phyloP scores from a whole-genome alignment of 2,797 vertebrate species.

The Notamacropus eugenii region DNA sequence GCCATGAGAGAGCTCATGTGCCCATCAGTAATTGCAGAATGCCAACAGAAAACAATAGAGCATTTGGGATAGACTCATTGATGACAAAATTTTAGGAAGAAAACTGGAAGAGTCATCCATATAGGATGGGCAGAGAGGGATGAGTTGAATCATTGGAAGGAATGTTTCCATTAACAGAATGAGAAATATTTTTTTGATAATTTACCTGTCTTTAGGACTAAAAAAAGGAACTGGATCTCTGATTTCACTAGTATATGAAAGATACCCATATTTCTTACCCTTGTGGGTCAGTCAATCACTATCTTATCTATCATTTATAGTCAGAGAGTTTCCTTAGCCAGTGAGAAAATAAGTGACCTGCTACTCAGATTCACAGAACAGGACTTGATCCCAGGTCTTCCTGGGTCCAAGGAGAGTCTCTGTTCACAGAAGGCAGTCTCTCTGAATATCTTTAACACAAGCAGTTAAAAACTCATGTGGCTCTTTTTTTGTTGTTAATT shows the following conservation, averaged over 20 bases:
- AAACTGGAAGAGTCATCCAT: background rate
- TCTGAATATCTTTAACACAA: slow-evolving; percentile 50
- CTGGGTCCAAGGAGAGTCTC: background rate
- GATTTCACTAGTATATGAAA: background rate
- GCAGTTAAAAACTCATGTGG: background rate
- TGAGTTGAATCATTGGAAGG: background rate
- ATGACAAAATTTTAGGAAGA: background rate
- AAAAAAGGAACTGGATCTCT: background rate
- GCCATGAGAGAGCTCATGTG: background rate
- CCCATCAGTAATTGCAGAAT: background rate
- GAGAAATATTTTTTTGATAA: background rate
- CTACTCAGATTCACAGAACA: background rate
- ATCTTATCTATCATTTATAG: background rate
- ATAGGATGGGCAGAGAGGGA: background rate
- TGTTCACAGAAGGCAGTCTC: background rate
- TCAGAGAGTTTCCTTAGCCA: background rate
- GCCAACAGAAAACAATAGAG: background rate
- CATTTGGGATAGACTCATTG: background rate
- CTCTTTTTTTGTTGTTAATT: background rate
- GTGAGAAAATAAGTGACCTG: background rate
- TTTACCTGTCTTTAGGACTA: background rate
- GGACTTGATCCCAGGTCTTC: background rate
- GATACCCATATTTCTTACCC: background rate
- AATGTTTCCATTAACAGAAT: background rate
- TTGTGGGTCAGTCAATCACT: background rate